Conservation (phyloP, 92 coral and sea anemone genomes). For the Phenganax stokvisi region DNA sequence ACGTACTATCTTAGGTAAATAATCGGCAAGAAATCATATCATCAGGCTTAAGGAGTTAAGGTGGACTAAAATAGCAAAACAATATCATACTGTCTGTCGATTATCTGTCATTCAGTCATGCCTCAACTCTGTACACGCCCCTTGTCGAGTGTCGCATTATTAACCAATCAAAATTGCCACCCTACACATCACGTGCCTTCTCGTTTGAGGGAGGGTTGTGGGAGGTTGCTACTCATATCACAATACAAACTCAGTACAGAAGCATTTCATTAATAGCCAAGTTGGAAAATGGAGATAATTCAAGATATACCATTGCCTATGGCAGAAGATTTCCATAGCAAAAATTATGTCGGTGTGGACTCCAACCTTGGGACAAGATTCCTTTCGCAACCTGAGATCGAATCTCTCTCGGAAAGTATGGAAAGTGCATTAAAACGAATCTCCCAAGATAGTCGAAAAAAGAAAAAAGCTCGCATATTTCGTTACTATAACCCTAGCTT, state of each 20-base stretch:
- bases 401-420: conserved; percentile 26
- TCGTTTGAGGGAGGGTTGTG: not conserved
- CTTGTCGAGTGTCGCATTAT: not conserved
- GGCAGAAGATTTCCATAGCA: conserved; percentile 32
- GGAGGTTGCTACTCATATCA: conserved; percentile 7
- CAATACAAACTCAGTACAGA: conserved; percentile 3
- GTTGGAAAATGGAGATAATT: conserved; percentile 16
- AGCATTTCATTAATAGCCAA: not conserved
- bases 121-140: not conserved
- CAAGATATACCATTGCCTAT: conserved; percentile 32
- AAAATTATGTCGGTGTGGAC: conserved; percentile 4
- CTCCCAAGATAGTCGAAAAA: conserved; percentile 3
- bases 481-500: conserved; percentile 34
- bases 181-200: conserved; percentile 27
- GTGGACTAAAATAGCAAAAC: conserved; percentile 47
- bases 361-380: conserved; percentile 4
- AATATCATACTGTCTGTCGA: not conserved
- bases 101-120: not conserved
- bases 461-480: conserved; percentile 2
- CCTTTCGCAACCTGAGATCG: conserved; percentile 23
- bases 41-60: conserved; percentile 45
- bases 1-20: conserved; percentile 3
- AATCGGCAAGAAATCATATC: conserved; percentile 55
- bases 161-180: conserved; percentile 29
- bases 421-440: conserved; percentile 26